Percentiles rank a stretch among this genome's conserved stretches.
Conservation (phyloP, 2,888 invertebrate genomes). For the Trissoscelio sp. region DNA sequence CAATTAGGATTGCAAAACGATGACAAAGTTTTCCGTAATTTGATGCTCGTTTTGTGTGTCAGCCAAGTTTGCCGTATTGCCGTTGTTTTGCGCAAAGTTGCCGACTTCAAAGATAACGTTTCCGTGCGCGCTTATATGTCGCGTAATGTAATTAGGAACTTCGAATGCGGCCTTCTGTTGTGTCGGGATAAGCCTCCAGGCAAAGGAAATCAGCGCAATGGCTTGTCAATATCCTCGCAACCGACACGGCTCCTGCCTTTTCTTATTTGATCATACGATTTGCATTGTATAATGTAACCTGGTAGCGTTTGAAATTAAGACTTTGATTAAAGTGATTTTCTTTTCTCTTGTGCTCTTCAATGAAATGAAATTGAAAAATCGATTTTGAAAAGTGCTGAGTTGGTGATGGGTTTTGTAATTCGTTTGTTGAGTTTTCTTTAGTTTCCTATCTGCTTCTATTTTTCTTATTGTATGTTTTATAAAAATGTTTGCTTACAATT, state of each 20-base stretch:
- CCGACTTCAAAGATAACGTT: constrained; percentile 54
- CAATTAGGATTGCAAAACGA: constrained; percentile 36
- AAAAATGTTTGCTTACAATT: too few relatives aligned
- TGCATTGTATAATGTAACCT: constrained; percentile 28
- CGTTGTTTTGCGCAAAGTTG: constrained; percentile 41
- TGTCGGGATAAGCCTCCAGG: constrained; percentile 40
- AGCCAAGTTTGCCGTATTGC: constrained; percentile 42
- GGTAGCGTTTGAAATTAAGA: background rate
- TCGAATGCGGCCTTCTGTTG: constrained; percentile 43
- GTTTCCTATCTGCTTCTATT: too few relatives aligned
- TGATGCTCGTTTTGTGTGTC: constrained; percentile 48
- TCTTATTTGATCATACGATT: constrained; percentile 30
- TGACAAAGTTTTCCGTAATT: constrained; percentile 36
- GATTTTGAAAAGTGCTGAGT: too few relatives aligned
- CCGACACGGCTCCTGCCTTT: constrained; percentile 28
- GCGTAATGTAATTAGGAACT: constrained; percentile 58
- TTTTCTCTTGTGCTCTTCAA: too few relatives aligned
- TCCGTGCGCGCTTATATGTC: constrained; percentile 50
- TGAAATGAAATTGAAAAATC: too few relatives aligned
- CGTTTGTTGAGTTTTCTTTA: too few relatives aligned
- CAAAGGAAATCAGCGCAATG: constrained; percentile 55
- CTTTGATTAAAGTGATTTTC: too few relatives aligned
- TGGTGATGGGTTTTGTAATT: too few relatives aligned
- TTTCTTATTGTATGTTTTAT: too few relatives aligned
- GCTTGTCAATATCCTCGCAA: constrained; percentile 48